Percentiles rank a stretch among this genome's conserved stretches.
phyloP scores from a whole-genome alignment of 2,888 invertebrate genomes.

The Anthoptus insignis region DNA sequence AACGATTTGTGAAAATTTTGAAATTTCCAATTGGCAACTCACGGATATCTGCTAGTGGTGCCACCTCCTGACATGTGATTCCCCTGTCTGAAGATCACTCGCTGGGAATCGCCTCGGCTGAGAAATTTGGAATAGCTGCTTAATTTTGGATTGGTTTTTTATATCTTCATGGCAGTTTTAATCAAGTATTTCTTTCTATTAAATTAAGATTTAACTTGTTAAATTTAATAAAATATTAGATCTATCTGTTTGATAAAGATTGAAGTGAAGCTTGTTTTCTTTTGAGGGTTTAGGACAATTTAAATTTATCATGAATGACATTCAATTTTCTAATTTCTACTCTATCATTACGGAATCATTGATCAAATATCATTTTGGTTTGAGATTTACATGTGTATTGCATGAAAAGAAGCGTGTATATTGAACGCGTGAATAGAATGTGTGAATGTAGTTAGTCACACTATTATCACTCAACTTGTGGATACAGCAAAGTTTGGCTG shows the following conservation, averaged over 20 bases:
- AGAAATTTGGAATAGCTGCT: conserved; percentile 60
- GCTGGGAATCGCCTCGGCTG: conserved; percentile 91
- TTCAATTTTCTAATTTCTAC: conserved; percentile 3
- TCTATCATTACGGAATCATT: not conserved
- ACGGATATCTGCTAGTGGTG: conserved; percentile 91
- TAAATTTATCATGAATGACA: not conserved
- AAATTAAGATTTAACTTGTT: not conserved
- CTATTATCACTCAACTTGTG: conserved; percentile 54
- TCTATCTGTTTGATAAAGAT: not conserved
- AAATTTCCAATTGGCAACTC: conserved; percentile 63
- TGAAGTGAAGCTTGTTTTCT: not conserved
- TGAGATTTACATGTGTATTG: conserved; percentile 28
- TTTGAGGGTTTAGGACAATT: not conserved
- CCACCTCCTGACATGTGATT: conserved; percentile 90
- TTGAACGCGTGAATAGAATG: conserved; percentile 51
- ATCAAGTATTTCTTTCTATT: not conserved
- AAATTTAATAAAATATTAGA: not conserved
- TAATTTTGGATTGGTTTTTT: conserved; percentile 46
- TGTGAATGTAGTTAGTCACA: conserved; percentile 61
- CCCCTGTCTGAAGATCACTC: conserved; percentile 91
- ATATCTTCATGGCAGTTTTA: not conserved
- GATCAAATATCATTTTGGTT: conserved; percentile 2
- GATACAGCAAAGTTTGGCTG: conserved; percentile 44
- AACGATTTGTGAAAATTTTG: conserved; percentile 4
- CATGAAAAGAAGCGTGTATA: conserved; percentile 55